These are phyloP conservation scores for Asbolus verrucosus DNA, from an alignment of 1,140 invertebrate genomes.

Conservation along the genomic window DNA sequence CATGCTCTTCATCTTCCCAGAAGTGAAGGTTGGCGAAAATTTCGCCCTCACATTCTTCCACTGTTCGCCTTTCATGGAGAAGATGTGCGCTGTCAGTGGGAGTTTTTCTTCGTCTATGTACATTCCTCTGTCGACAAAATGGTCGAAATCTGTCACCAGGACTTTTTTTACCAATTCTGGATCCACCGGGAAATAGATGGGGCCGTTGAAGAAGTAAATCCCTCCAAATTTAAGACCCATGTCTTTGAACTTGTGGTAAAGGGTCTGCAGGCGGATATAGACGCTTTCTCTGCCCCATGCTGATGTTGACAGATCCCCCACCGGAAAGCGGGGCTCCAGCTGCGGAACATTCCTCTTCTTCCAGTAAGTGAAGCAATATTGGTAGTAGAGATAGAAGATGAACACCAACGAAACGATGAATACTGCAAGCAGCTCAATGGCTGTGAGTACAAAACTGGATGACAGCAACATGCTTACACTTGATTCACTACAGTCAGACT, in stretches of 20 bases:
- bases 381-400: constrained; percentile 19
- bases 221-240: constrained; percentile 48
- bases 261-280: constrained; percentile 33
- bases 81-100: constrained; percentile 66
- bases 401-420: constrained; percentile 12
- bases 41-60: constrained; percentile 67
- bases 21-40: constrained; percentile 67
- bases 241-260: constrained; percentile 61
- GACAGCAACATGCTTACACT: background rate
- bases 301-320: constrained; percentile 40
- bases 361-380: constrained; percentile 47
- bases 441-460: too few species aligned
- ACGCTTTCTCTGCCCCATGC: constrained; percentile 34
- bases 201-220: constrained; percentile 43
- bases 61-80: constrained; percentile 63
- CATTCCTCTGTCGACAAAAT: constrained; percentile 66
- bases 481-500: too few species aligned
- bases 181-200: constrained; percentile 62
- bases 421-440: constrained; percentile 13
- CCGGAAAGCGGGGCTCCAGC: constrained; percentile 44
- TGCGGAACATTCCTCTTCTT: constrained; percentile 45
- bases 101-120: constrained; percentile 65
- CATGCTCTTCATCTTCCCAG: constrained; percentile 67
- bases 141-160: constrained; percentile 66
- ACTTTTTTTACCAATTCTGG: constrained; percentile 67